A percentile compares a stretch with the other conserved stretches of the same genome.
These are phyloP conservation scores for Lepidurus couesii DNA, from an alignment of 1,140 invertebrate genomes.

Conservation along the genomic window DNA sequence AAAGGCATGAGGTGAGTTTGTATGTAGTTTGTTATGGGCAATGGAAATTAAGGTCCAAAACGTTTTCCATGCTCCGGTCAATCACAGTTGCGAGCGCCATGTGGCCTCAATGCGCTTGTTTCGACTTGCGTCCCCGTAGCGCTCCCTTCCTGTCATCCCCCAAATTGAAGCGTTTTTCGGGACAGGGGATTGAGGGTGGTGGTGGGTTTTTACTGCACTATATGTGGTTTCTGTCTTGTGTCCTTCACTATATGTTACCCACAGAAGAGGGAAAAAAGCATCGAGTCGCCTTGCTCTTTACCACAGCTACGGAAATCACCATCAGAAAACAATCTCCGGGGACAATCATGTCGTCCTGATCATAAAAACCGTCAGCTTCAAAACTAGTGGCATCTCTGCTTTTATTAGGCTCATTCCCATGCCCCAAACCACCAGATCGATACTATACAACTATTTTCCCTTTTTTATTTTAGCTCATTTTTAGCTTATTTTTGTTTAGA, in stretches of 20 bases:
- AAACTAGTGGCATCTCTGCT: constrained; percentile 8
- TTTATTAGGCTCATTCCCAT: constrained; percentile 1
- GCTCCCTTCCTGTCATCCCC: neutral
- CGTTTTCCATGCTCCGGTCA: constrained; percentile 20
- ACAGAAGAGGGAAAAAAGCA: neutral
- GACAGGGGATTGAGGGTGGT: neutral
- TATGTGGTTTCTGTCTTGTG: neutral
- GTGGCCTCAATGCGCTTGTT: constrained; percentile 16
- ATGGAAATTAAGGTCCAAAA: constrained; percentile 22
- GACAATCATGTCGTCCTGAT: neutral
- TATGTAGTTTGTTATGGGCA: constrained; percentile 15
- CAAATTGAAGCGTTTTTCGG: constrained; percentile 19
- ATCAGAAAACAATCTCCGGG: constrained; percentile 16
- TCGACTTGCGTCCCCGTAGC: neutral
- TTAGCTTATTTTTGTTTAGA: neutral
- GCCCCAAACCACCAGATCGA: neutral
- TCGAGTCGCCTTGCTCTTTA: neutral
- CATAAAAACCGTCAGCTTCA: constrained; percentile 19
- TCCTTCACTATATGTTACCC: neutral
- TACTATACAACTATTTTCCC: neutral
- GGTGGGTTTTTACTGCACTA: no score
- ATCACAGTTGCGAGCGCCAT: constrained; percentile 9
- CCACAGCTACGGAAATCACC: neutral
- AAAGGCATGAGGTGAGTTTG: constrained; percentile 14
- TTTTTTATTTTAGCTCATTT: neutral